Percentiles rank a stretch among this genome's conserved stretches.
Conservation (phyloP, 2,797 vertebrate genomes). For the Iguana delicatissima region DNA sequence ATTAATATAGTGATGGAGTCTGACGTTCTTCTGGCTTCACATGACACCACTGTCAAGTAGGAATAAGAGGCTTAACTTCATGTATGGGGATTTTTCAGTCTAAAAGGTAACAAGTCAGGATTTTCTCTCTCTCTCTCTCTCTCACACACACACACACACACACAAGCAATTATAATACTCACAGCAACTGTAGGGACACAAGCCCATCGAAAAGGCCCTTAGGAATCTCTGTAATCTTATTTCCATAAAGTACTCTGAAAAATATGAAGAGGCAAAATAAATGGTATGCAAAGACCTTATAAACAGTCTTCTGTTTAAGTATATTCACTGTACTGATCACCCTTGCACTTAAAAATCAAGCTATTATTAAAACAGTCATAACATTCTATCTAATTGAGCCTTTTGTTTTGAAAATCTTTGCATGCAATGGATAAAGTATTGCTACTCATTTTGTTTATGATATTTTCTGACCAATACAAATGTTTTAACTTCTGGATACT, state of each 20-base stretch:
- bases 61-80: conserved; percentile 36
- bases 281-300: conserved; percentile 64
- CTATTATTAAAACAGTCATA: conserved; percentile 54
- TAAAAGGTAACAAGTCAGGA: conserved; percentile 21
- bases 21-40: background rate
- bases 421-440: conserved; percentile 64
- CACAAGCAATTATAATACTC: conserved; percentile 81
- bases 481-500: conserved; percentile 42
- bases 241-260: conserved; percentile 96
- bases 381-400: conserved; percentile 67
- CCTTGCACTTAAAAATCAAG: conserved; percentile 61
- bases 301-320: conserved; percentile 56
- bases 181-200: conserved; percentile 96
- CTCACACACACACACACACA: conserved; percentile 33
- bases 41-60: conserved; percentile 2
- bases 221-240: conserved; percentile 97
- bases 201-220: conserved; percentile 98
- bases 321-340: conserved; percentile 61
- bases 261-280: conserved; percentile 73
- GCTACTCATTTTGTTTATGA: conserved; percentile 61
- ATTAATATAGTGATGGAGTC: background rate
- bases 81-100: conserved; percentile 28
- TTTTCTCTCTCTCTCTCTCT: background rate
- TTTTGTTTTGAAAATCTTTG: conserved; percentile 65
- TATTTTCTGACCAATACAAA: conserved; percentile 17